Conservation (phyloP, 2,797 vertebrate genomes). For the Cirrhinus molitorella region DNA sequence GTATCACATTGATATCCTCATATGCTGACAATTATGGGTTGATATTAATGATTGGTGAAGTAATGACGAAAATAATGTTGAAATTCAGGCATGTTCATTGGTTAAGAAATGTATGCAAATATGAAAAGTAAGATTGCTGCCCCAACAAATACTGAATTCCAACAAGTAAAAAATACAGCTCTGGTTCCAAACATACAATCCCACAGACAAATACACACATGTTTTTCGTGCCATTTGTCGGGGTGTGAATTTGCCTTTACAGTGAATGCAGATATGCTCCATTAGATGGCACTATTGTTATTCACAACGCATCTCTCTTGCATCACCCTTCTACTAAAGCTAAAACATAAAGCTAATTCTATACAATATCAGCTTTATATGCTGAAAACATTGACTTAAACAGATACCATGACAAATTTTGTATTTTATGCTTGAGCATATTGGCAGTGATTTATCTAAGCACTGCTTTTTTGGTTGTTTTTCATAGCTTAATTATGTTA, state of each 20-base stretch:
- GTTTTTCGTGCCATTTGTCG: background rate
- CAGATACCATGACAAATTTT: background rate
- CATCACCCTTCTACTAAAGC: background rate
- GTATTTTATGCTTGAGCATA: background rate
- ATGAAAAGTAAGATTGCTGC: background rate
- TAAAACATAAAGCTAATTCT: background rate
- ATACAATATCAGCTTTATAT: background rate
- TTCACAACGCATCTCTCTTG: background rate
- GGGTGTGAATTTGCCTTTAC: background rate
- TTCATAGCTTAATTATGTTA: too few relatives aligned
- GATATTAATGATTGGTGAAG: background rate
- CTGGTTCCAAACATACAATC: background rate
- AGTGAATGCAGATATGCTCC: constrained; percentile 25
- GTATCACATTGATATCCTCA: background rate
- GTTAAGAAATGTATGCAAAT: background rate
- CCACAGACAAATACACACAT: background rate
- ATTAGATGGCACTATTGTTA: constrained; percentile 40
- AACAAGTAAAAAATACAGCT: background rate
- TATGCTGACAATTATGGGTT: background rate
- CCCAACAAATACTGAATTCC: background rate
- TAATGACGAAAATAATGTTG: background rate
- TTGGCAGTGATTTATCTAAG: background rate
- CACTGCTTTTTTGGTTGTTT: background rate
- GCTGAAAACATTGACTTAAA: background rate
- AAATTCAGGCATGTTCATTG: constrained; percentile 6